Evolutionary conservation across 2,888 invertebrate species (phyloP).

Genomic region (Ectemnius cavifrons): DNA sequence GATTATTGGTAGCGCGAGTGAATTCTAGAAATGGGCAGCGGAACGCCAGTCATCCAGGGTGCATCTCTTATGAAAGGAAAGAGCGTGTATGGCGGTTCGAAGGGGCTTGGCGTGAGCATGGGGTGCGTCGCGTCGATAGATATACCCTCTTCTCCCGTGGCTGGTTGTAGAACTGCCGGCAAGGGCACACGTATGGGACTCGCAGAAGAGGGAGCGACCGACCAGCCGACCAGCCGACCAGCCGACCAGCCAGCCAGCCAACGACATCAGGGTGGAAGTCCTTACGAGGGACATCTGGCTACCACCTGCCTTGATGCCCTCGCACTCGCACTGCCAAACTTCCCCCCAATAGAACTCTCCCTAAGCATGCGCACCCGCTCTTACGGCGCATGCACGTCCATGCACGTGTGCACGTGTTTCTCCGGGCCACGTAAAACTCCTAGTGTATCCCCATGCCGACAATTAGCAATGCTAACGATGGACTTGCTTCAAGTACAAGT

Average conservation of each 20-base stretch:
- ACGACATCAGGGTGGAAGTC: slow-evolving; percentile 71
- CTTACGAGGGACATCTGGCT: slow-evolving; percentile 76
- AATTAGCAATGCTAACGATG: slow-evolving; percentile 9
- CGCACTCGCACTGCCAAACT: slow-evolving; percentile 64
- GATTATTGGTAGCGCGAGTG: background rate
- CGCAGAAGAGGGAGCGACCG: slow-evolving; percentile 34
- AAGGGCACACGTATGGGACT: background rate
- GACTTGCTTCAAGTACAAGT: slow-evolving; percentile 5
- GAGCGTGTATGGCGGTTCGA: slow-evolving; percentile 29
- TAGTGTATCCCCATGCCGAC: background rate
- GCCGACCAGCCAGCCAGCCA: slow-evolving; percentile 36
- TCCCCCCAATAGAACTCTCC: slow-evolving; percentile 61
- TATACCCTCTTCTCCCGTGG: background rate
- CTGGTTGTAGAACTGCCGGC: background rate
- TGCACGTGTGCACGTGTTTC: slow-evolving; percentile 41
- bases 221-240: slow-evolving; percentile 28
- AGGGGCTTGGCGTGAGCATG: slow-evolving; percentile 26
- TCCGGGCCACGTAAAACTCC: background rate
- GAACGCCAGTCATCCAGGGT: background rate
- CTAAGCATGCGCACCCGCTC: slow-evolving; percentile 58
- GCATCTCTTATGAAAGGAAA: slow-evolving; percentile 19
- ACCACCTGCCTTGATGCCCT: slow-evolving; percentile 77
- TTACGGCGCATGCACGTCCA: slow-evolving; percentile 55
- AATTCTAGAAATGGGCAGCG: slow-evolving; percentile 9
- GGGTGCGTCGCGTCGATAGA: slow-evolving; percentile 30